Evolutionary conservation across 1,140 invertebrate species (phyloP), one percentile per base, ranked within the genome.

Genomic region (Drosophila insularis): DNA sequence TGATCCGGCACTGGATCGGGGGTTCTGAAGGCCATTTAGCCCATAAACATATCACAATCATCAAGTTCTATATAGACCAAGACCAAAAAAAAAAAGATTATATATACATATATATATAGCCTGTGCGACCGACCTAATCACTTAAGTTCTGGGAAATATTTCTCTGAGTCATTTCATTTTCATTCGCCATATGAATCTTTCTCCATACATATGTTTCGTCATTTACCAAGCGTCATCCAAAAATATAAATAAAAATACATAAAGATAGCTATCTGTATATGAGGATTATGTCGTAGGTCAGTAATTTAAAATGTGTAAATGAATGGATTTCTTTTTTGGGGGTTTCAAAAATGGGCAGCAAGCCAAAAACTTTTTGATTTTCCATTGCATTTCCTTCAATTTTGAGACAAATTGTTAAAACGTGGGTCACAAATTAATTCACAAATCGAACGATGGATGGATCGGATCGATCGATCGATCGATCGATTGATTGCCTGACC

Each of bases 201-300:
- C 56, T 39, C 71, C 27, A 62, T 50, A 62, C 35, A 21, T 46
- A 75, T 72, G 67, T 85, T 86, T 81, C 81, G 81, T 85, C 81
- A 85, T 78, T 62, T 62, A 40, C 40, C 64, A 59, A 61, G 64
- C 54, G 54, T 66, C 55, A 64, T 27, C 50, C 17, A 35, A 63
- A 53, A 60, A 71, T 31, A 71, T 19, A 67, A 55, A 63, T 19
- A 21, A 21, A 32, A 54, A 27, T 37, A 17, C 19, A 32, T 55
- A 31, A 13, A 63, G 11, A 53, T 7, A 14, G 55, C 58, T 43
- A 32, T 40, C 68, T 71, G 32, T 74, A 53, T 40, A 43, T 19
- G 71, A 37, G 63, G 71, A 74, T 60, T 65, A 66, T 84, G 81
- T 74, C 78, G 81, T 85, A 85, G 81, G 81, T 85, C 81, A 85